Evolutionary conservation across 2,888 invertebrate species (phyloP), one percentile per base, ranked within the genome.

Genomic region (Leptinotarsa haldemani): DNA sequence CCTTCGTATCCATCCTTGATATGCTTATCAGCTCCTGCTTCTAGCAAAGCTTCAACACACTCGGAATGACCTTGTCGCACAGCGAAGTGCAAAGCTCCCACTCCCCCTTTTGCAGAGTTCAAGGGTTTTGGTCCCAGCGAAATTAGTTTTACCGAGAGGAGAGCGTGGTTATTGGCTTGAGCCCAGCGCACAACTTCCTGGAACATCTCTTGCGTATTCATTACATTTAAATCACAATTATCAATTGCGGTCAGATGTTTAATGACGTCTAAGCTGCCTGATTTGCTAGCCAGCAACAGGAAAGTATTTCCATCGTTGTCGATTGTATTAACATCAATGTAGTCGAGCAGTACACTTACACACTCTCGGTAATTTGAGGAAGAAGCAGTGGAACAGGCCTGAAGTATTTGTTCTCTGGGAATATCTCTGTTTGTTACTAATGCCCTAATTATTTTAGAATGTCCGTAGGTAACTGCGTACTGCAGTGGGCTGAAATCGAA

Each of bases 251-350:
- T 63, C 13, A 69, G 52, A 1, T 65, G 65, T 56, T 47, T 15
- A 18, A 73, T 53, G 13, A 69, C 65, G 5, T 69, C 30, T 2
- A 65, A 20, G 20, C 68, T 66, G 2, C 73, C 73, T 15, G 67
- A 63, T 48, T 73, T 53, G 50, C 69, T 65, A n/a, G 73, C 73
- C n/a, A 69, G 15, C 30, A 73, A 48, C 40, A 73, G 15, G 4
- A 69, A 65, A 12, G 73, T 56, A 20, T 73, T 58, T 15, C 69
- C 73, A 1, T 73, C 65, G 13, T 73, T 46, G 15, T 69, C 73
- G 16, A 73, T n/a, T 15, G 53, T 47, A 30, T 73, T 69, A 4
- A 56, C 65, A 40, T 73, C 22, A 46, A 73, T 56, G 20, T 48
- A 69, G 15, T 73, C 48, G 1, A 73, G 53, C 1, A 73, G 53